These are phyloP conservation scores for Limnephilus marmoratus DNA, from an alignment of 2,888 invertebrate species.

Conservation along the genomic window DNA sequence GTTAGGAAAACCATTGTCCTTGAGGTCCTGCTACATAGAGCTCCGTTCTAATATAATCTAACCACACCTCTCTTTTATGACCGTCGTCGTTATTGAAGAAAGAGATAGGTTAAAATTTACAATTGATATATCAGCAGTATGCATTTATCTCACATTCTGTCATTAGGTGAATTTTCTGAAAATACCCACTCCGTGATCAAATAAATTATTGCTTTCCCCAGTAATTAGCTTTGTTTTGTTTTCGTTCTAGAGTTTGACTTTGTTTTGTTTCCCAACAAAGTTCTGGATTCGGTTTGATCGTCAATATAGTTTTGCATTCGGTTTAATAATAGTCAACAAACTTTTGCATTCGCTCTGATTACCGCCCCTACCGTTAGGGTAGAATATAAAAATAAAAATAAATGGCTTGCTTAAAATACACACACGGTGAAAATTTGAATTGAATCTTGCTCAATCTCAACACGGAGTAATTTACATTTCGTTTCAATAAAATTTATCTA, in stretches of 20 bases:
- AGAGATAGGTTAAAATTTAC: too few species aligned
- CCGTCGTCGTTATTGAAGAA: too few species aligned
- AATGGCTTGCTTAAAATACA: background rate
- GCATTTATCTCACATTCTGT: background rate
- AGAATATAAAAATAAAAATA: background rate
- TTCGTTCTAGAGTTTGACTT: background rate
- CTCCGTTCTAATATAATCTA: background rate
- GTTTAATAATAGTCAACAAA: background rate
- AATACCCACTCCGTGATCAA: too few species aligned
- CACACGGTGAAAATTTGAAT: background rate
- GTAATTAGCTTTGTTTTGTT: background rate
- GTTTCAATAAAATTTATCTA: background rate
- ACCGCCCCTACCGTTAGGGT: background rate
- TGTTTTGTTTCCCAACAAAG: background rate
- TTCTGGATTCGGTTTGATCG: background rate
- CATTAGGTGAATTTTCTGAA: too few species aligned
- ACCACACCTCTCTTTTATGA: background rate
- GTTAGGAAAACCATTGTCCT: background rate
- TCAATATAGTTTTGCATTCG: too few species aligned
- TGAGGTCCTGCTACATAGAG: background rate
- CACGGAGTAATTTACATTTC: background rate
- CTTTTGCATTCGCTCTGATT: background rate
- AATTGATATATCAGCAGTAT: too few species aligned
- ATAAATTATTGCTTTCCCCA: background rate
- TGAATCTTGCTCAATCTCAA: background rate